Evolutionary conservation across 2,113 vertebrate genomes (phyloP).

Genomic region (Sylvietta virens): DNA sequence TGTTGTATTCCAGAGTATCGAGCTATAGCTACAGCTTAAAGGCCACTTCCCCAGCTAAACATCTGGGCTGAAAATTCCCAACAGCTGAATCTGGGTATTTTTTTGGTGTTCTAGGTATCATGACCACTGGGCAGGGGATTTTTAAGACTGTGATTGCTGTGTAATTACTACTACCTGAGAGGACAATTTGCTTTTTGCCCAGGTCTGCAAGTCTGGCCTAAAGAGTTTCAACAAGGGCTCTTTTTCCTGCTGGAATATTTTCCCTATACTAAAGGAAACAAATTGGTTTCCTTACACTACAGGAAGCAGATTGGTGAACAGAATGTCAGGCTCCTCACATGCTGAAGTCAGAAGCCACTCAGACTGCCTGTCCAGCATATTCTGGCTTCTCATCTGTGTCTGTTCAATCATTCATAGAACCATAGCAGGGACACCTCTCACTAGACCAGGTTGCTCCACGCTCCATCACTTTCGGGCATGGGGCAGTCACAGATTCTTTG

Average conservation of each 20-base stretch:
- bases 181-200: not conserved
- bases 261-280: not conserved
- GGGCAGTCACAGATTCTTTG: not conserved
- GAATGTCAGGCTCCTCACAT: not conserved
- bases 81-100: not conserved
- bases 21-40: not conserved
- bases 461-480: not conserved
- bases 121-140: rapidly evolving
- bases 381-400: not conserved
- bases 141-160: not conserved
- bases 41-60: not conserved
- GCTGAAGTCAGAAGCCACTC: not conserved
- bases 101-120: not conserved
- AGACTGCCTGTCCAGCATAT: not conserved
- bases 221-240: not conserved
- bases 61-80: not conserved
- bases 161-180: not conserved
- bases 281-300: not conserved
- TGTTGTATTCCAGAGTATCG: not conserved
- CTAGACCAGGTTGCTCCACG: not conserved
- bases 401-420: not conserved
- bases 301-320: not conserved
- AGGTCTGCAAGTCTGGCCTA: not conserved
- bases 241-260: not conserved
- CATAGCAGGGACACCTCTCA: not conserved